Percentiles rank a stretch among this genome's conserved stretches.
Conservation (phyloP, 1,140 invertebrate species). For the Heterodera carotae region DNA sequence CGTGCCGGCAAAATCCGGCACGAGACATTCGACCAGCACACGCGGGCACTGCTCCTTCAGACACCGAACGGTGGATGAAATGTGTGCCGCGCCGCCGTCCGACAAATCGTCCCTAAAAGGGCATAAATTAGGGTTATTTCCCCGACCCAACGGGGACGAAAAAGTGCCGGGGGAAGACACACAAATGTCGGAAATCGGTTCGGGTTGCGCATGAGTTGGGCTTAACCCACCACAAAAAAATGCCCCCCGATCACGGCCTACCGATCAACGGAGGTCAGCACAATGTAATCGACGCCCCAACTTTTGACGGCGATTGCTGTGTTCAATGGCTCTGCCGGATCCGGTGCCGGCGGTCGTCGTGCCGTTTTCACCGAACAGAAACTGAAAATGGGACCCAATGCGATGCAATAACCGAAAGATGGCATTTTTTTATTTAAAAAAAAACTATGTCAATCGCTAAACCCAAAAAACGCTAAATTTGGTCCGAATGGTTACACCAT, state of each 20-base stretch:
- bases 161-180: too few species aligned
- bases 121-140: background rate
- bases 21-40: slow-evolving; percentile 92
- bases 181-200: too few species aligned
- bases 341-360: slow-evolving; percentile 82
- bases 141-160: background rate
- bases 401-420: too few species aligned
- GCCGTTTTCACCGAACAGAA: slow-evolving; percentile 99
- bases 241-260: slow-evolving; percentile 66
- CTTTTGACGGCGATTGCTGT: slow-evolving; percentile 86
- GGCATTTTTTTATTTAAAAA: too few species aligned
- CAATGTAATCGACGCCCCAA: slow-evolving; percentile 96
- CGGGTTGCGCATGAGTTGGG: too few species aligned
- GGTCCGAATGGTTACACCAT: too few species aligned
- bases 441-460: too few species aligned
- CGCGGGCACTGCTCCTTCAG: slow-evolving; percentile 72
- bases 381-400: slow-evolving; percentile 79
- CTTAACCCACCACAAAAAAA: background rate
- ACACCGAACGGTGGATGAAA: slow-evolving; percentile 55
- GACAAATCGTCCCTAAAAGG: slow-evolving; percentile 59
- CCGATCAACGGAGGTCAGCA: slow-evolving; percentile 94
- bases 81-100: slow-evolving; percentile 61
- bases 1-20: slow-evolving; percentile 88
- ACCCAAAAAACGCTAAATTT: too few species aligned
- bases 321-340: slow-evolving; percentile 86